phyloP scores from a whole-genome alignment of 2,797 vertebrate genomes.

The Paedocypris micromegethes region DNA sequence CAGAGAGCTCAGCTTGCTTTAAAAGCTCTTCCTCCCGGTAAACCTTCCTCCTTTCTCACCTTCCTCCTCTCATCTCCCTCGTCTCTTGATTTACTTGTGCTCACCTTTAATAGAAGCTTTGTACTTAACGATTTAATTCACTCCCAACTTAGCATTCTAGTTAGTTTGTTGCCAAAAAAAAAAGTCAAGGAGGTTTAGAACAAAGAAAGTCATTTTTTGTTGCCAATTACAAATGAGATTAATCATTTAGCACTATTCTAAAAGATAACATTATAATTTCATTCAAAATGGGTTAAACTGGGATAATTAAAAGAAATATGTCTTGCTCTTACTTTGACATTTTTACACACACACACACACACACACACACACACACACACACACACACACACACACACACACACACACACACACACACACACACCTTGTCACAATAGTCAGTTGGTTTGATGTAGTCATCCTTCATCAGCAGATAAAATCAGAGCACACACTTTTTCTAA shows the following conservation, averaged over 20 bases:
- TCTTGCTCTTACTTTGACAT: no score
- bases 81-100: constrained; percentile 5
- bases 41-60: constrained; percentile 35
- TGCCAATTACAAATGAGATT: no score
- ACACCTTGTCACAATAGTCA: constrained; percentile 5
- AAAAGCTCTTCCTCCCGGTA: constrained; percentile 65
- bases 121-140: neutral
- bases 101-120: constrained; percentile 7
- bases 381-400: neutral
- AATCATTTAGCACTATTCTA: no score
- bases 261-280: no score
- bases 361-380: no score
- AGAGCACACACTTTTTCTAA: constrained; percentile 40
- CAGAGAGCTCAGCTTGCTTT: constrained; percentile 80
- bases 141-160: no score
- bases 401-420: neutral
- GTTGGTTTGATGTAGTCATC: constrained; percentile 49
- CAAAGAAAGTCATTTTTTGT: no score
- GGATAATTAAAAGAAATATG: no score
- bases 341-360: no score
- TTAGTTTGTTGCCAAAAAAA: no score
- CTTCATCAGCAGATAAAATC: constrained; percentile 58
- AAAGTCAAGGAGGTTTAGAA: no score
- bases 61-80: constrained; percentile 14
- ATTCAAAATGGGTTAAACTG: no score